phyloP scores from a whole-genome alignment of 1,140 invertebrate genomes.

The Campoletis sonorensis region DNA sequence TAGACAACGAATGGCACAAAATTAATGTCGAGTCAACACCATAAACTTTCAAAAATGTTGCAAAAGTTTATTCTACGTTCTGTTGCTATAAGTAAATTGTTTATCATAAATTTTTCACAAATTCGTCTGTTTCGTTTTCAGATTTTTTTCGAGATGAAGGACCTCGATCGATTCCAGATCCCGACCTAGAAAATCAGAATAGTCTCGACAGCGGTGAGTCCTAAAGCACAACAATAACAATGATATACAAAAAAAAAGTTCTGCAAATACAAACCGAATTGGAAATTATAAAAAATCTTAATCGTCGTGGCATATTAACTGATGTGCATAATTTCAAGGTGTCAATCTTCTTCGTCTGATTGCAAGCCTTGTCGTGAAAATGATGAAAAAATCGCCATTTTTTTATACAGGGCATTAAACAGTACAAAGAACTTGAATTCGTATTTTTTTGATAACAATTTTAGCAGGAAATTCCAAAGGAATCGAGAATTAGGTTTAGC shows the following conservation, averaged over 20 bases:
- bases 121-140: slow-evolving; percentile 51
- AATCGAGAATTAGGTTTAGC: not conserved
- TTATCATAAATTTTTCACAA: not conserved
- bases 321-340: no score
- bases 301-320: no score
- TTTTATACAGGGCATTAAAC: no score
- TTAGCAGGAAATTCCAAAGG: not conserved
- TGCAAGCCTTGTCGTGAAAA: no score
- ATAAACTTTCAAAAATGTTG: no score
- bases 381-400: no score
- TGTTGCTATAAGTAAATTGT: not conserved
- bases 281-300: no score
- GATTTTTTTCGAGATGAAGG: slow-evolving; percentile 63
- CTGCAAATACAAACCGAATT: not conserved
- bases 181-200: slow-evolving; percentile 69
- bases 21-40: no score
- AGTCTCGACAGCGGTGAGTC: slow-evolving; percentile 70
- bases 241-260: not conserved
- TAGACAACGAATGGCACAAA: no score
- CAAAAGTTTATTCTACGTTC: no score
- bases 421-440: not conserved
- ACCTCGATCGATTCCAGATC: slow-evolving; percentile 57
- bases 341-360: no score
- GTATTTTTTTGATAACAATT: not conserved
- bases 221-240: not conserved